These are phyloP conservation scores for Lampris incognitus DNA, from an alignment of 2,113 vertebrate genomes.

Conservation along the genomic window DNA sequence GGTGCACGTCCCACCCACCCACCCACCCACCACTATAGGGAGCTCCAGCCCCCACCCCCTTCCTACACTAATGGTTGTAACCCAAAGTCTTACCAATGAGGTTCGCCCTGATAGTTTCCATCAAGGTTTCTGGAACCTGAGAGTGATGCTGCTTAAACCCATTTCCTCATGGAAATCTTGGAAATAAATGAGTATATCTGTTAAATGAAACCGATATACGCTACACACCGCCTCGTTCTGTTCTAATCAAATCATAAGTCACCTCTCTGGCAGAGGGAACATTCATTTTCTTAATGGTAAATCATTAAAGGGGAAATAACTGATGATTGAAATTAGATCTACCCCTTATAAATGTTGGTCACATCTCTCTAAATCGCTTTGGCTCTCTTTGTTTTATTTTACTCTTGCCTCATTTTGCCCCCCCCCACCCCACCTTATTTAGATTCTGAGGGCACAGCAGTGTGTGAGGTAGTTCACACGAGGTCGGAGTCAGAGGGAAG, in stretches of 20 bases:
- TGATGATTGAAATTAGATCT: slow-evolving; percentile 24
- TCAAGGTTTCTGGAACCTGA: neutral
- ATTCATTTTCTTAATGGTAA: slow-evolving; percentile 44
- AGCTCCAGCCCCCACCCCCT: too few relatives aligned
- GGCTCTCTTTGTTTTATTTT: neutral
- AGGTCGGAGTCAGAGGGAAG: slow-evolving; percentile 96
- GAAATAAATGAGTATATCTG: slow-evolving; percentile 25
- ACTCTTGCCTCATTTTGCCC: neutral
- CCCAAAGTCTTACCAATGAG: neutral
- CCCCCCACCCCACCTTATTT: neutral
- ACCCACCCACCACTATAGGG: too few relatives aligned
- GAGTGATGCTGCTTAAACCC: slow-evolving; percentile 1
- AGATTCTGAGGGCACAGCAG: slow-evolving; percentile 90
- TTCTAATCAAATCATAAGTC: slow-evolving; percentile 39
- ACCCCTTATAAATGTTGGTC: slow-evolving; percentile 27
- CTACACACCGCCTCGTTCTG: slow-evolving; percentile 2
- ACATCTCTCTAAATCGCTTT: neutral
- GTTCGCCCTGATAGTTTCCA: neutral
- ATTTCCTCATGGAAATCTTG: neutral
- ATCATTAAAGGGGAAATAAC: slow-evolving; percentile 28
- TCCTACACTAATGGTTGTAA: neutral
- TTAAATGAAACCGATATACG: slow-evolving; percentile 22
- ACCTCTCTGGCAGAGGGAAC: neutral
- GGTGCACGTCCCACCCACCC: too few relatives aligned
- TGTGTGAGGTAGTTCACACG: slow-evolving; percentile 94